A percentile compares a stretch with the other conserved stretches of the same genome.
These are phyloP conservation scores for Jacana jacana DNA, from an alignment of 2,113 vertebrate species.

Conservation along the genomic window DNA sequence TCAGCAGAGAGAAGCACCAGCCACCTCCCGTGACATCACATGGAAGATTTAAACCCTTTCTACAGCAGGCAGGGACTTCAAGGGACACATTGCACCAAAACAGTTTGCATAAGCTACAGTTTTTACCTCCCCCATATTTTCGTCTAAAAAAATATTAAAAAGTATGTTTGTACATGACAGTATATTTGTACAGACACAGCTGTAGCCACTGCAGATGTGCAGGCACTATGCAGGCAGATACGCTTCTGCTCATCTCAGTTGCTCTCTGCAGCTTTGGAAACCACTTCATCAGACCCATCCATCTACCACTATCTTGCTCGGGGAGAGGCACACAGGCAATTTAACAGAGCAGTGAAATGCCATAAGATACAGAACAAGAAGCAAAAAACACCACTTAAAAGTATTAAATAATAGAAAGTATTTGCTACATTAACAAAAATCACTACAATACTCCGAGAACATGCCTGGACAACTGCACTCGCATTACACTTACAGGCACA, in stretches of 20 bases:
- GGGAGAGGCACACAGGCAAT: background rate
- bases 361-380: background rate
- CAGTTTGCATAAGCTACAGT: background rate
- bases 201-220: background rate
- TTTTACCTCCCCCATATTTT: background rate
- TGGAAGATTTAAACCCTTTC: background rate
- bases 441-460: background rate
- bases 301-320: background rate
- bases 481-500: background rate
- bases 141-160: background rate
- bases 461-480: background rate
- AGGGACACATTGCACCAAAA: background rate
- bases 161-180: accelerated
- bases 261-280: background rate
- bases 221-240: background rate
- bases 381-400: background rate
- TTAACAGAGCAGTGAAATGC: background rate
- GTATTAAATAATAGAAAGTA: background rate
- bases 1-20: background rate
- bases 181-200: background rate
- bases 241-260: background rate
- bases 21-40: accelerated
- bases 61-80: background rate
- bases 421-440: background rate
- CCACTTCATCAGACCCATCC: background rate